phyloP scores from a whole-genome alignment of 2,888 invertebrate species.

The Epistrophe grossulariae region DNA sequence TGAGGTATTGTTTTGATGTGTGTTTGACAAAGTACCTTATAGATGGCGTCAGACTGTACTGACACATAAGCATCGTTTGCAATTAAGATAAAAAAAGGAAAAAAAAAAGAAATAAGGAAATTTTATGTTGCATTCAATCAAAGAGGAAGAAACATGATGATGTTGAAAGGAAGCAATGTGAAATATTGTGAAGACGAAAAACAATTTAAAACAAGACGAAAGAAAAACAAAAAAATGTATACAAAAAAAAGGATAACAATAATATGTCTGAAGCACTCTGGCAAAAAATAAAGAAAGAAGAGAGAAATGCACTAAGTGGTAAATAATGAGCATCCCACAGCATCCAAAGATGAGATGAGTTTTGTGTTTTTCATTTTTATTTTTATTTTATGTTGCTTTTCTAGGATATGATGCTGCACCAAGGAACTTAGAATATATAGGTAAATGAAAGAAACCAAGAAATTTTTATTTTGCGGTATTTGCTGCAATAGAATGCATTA shows the following conservation, averaged over 20 bases:
- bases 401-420: neutral
- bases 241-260: constrained; percentile 13
- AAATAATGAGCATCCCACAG: constrained; percentile 56
- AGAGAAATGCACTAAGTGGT: constrained; percentile 56
- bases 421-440: neutral
- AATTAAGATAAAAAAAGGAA: constrained; percentile 25
- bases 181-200: constrained; percentile 12
- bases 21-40: constrained; percentile 31
- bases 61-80: constrained; percentile 39
- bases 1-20: constrained; percentile 32
- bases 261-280: constrained; percentile 42
- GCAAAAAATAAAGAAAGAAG: neutral
- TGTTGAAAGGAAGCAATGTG: constrained; percentile 27
- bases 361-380: constrained; percentile 3
- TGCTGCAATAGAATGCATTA: constrained; percentile 4
- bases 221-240: neutral
- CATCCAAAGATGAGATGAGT: constrained; percentile 40
- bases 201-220: constrained; percentile 19
- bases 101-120: constrained; percentile 9
- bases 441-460: constrained; percentile 3
- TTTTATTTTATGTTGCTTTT: neutral
- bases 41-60: constrained; percentile 7
- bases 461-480: constrained; percentile 28
- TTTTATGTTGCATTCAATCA: constrained; percentile 54
- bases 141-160: constrained; percentile 33